Evolutionary conservation across 2,888 invertebrate species (phyloP).

Genomic region (Scrobipalpa atriplicella): DNA sequence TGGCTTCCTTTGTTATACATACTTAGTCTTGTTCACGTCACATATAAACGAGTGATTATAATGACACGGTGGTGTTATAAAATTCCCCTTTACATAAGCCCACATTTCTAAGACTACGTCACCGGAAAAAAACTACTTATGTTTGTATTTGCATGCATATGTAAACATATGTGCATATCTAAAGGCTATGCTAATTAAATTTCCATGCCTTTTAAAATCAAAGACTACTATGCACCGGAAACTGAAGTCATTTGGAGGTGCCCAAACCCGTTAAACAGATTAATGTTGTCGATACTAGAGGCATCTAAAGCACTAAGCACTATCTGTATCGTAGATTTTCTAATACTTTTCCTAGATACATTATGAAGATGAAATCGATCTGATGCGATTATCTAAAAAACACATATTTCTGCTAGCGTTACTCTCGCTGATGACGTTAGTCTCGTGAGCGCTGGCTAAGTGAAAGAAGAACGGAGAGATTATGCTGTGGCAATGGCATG

Average conservation of each 20-base stretch:
- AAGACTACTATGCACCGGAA: not conserved
- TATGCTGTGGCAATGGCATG: slow-evolving; percentile 9
- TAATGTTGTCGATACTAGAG: not conserved
- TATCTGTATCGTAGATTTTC: not conserved
- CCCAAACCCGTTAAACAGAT: not conserved
- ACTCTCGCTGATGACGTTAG: not conserved
- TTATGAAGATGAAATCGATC: not conserved
- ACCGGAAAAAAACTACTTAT: slow-evolving; percentile 11
- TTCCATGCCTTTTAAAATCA: not conserved
- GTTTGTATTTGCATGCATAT: not conserved
- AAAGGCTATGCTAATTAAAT: slow-evolving; percentile 8
- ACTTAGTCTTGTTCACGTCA: not conserved
- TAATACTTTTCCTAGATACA: not conserved
- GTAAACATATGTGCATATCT: slow-evolving; percentile 14
- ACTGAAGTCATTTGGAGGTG: not conserved
- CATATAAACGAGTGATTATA: not conserved
- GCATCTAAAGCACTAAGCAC: not conserved
- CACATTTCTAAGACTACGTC: slow-evolving; percentile 3
- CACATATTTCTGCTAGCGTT: not conserved
- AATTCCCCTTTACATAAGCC: slow-evolving; percentile 19
- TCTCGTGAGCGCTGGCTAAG: slow-evolving; percentile 1
- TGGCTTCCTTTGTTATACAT: slow-evolving; percentile 2
- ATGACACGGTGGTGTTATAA: slow-evolving; percentile 11
- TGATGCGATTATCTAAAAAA: not conserved
- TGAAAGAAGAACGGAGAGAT: slow-evolving; percentile 12